Base-by-base conservation (phyloP, 2,797 vertebrate genomes). In the Chiloscyllium punctatum region DNA sequence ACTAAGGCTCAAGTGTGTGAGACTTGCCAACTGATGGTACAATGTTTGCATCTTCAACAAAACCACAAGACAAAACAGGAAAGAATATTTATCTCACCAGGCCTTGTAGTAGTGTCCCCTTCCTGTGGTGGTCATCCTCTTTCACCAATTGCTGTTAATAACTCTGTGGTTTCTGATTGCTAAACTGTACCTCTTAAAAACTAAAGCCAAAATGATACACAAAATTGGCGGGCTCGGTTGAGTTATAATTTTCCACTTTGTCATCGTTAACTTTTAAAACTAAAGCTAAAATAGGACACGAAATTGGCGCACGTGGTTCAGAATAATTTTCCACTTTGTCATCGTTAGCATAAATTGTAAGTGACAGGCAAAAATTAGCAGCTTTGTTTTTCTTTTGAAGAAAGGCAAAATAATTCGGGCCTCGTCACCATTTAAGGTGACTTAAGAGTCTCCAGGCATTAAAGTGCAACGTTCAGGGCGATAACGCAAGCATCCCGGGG, bases 21-120 rank as follows among this genome's bases (percentile, higher is more conserved):
- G 23, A 37, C 0, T 7, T 3, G 7, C 62, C 62, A 42, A 69
- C 37, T 92, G 66, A 42, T 68, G 33, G 18, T 92, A 6, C 71
- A 30, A 5, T 72, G 27, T 27, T 72, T 77, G 30, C 30, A 77
- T 33, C 72, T 77, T 77, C 30, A 68, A 37, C n/a, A 42, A 68
- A 69, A 69, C 62, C 90, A 42, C 90, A 92, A 42, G 69, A 69
- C 90, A 92, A 92, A 92, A 92, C 90, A 92, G 90, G 90, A 92
- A 92, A 69, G 66, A 42, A 3, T 42, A 69, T 92, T 68, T 68
- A 92, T 42, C 18, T 42, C 25, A 66, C 37, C 8, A 23, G 23
- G 90, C 62, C 62, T 68, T 68, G 68, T 66, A 25, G 62, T 42
- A 68, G n/a, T 92, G 88, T 62, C 42, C n/a, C 23, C 90, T 92